These are phyloP conservation scores for Lepidotrigona ventralis DNA, from an alignment of 1,140 invertebrate species.

Conservation along the genomic window DNA sequence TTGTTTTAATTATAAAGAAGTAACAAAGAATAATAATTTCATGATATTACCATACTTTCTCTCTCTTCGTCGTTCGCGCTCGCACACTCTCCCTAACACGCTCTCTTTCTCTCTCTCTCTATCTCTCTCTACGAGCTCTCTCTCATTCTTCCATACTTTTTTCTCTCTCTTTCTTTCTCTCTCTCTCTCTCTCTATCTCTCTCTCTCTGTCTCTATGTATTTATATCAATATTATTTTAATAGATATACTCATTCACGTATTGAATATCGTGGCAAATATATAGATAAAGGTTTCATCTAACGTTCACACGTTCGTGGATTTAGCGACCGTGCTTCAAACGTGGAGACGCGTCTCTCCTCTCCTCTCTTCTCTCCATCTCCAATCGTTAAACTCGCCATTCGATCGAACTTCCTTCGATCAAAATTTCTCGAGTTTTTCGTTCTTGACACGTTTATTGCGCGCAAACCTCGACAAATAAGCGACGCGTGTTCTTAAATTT, in stretches of 20 bases:
- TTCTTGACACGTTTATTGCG: too few species aligned
- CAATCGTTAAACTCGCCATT: not conserved
- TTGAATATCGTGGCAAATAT: conserved; percentile 76
- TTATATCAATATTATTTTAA: conserved; percentile 62
- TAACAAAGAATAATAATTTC: conserved; percentile 80
- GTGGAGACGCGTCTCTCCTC: conserved; percentile 47
- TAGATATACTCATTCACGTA: conserved; percentile 73
- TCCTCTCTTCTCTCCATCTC: not conserved
- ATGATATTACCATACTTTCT: conserved; percentile 76
- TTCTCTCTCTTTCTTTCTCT: conserved; percentile 55
- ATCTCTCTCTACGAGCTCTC: conserved; percentile 51
- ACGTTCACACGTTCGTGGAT: conserved; percentile 46
- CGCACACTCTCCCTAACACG: conserved; percentile 62
- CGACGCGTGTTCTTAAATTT: too few species aligned
- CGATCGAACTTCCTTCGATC: not conserved
- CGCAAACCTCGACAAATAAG: too few species aligned
- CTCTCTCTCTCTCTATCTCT: conserved; percentile 60
- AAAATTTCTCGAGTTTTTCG: not conserved
- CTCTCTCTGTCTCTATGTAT: conserved; percentile 62
- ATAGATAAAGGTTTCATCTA: conserved; percentile 67
- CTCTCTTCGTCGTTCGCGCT: conserved; percentile 64
- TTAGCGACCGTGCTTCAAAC: conserved; percentile 50
- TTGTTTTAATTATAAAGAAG: conserved; percentile 80
- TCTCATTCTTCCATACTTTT: conserved; percentile 59
- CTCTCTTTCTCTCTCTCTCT: conserved; percentile 64